These are phyloP conservation scores for Brachionus plicatilis DNA, from an alignment of 1,140 invertebrate species.

Conservation along the genomic window DNA sequence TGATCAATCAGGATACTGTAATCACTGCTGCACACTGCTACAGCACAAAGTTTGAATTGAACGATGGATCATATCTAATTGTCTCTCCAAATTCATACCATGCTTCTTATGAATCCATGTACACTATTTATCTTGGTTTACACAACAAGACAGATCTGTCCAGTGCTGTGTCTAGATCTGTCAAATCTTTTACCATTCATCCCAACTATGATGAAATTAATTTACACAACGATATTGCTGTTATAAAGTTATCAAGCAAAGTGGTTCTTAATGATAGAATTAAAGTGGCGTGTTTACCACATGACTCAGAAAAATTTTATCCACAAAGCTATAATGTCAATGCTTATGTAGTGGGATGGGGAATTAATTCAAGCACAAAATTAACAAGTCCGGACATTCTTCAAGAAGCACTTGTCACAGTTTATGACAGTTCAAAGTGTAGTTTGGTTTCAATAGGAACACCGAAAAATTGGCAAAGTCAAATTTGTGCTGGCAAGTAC, in stretches of 20 bases:
- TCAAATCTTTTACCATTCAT: conserved; percentile 5
- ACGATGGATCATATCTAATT: background rate
- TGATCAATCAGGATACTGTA: background rate
- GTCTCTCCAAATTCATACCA: background rate
- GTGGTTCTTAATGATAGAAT: background rate
- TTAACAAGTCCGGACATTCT: background rate
- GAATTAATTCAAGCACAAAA: background rate
- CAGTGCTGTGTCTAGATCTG: no score
- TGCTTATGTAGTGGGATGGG: conserved; percentile 3
- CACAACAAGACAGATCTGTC: background rate
- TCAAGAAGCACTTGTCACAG: background rate
- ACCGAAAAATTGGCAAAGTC: background rate
- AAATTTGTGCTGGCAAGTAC: conserved; percentile 24
- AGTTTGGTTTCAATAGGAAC: background rate
- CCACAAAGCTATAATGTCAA: background rate
- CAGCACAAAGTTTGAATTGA: no score
- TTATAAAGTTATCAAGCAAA: background rate
- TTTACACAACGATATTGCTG: background rate
- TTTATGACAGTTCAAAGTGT: background rate
- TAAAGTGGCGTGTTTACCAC: conserved; percentile 21
- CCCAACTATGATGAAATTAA: background rate
- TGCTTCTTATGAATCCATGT: background rate
- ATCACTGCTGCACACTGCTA: conserved; percentile 28
- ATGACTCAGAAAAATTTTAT: background rate
- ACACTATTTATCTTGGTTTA: conserved; percentile 22